Base-by-base conservation (phyloP, 2,797 vertebrate genomes). In the Fundulus diaphanus region DNA sequence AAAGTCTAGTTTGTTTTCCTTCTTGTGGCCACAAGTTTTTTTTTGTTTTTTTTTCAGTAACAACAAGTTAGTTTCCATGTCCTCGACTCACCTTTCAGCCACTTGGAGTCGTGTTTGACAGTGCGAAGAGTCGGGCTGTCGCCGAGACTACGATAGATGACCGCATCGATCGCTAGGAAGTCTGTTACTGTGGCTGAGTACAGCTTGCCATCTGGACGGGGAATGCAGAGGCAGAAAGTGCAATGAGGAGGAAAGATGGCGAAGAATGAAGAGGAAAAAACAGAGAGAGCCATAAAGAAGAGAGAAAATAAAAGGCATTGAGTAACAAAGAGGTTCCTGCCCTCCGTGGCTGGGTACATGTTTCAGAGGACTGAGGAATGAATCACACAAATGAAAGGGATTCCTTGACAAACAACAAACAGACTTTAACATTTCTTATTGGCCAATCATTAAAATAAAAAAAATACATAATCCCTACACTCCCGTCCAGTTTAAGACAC, bases 121-220 rank as follows among this genome's bases (percentile, higher is more conserved):
- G 98, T 99, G 90, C 98, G 96, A 84, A 99, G 94, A 72, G 98
- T 99, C 68, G 97, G 97, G 92, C 98, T 98, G 94, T 99, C 97
- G 92, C 98, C 98, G 74, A 99, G 96, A 93, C 98, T 99, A 86
- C 98, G 96, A 90, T 99, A 99, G 93, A 99, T 99, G 93, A 99
- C 98, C 3, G 98, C 96, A 86, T 99, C 98, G 75, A 99, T 99
- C 18, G 98, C 98, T 59, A 99, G 96, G 91, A 99, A 99, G 95
- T 99, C 98, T 5, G 98, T 99, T 91, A 99, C 97, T 22, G 98
- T 99, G 92, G 98, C 98, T 3, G 98, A 99, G 94, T 99, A 99
- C 37, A 99, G 95, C 89, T 97, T 99, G 92, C 98, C 97, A 94
- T 98, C 98, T 99, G 92, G 89, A 91, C 74, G 76, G 74, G 61